A percentile compares a stretch with the other conserved stretches of the same genome.
phyloP scores from a whole-genome alignment of 2,888 invertebrate species.

The Tenthredo notha region DNA sequence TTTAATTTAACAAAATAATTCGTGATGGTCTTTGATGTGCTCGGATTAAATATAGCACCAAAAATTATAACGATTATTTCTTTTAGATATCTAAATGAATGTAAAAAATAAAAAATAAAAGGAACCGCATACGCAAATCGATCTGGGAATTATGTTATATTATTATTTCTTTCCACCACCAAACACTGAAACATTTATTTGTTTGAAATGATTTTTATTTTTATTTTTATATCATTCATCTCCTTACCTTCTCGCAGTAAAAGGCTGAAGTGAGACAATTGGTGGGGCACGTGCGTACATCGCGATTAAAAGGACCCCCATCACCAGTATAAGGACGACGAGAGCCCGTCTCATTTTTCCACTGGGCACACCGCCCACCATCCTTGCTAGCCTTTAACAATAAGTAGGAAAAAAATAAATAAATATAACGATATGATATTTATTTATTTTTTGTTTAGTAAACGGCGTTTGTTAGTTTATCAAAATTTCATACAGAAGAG shows the following conservation, averaged over 20 bases:
- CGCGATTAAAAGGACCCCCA: constrained; percentile 79
- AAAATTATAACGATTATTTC: background rate
- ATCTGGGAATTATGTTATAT: background rate
- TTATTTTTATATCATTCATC: background rate
- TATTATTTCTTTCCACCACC: background rate
- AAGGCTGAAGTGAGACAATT: constrained; percentile 74
- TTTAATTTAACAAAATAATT: background rate
- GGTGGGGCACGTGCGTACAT: constrained; percentile 78
- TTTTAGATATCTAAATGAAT: background rate
- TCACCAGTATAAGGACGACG: constrained; percentile 80
- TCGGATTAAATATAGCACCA: background rate
- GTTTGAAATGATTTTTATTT: background rate
- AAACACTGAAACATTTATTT: background rate
- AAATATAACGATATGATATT: background rate
- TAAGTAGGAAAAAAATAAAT: background rate
- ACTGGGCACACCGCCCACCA: constrained; percentile 79
- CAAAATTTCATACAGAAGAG: background rate
- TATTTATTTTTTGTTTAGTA: background rate
- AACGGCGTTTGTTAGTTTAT: background rate
- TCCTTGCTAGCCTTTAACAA: constrained; percentile 69
- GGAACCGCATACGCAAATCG: background rate
- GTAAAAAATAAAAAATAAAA: background rate
- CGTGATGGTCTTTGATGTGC: background rate
- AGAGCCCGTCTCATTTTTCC: constrained; percentile 81
- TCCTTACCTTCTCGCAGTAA: constrained; percentile 73